These are phyloP conservation scores for Dryocosmus kuriphilus DNA, from an alignment of 2,888 invertebrate genomes.

Conservation along the genomic window DNA sequence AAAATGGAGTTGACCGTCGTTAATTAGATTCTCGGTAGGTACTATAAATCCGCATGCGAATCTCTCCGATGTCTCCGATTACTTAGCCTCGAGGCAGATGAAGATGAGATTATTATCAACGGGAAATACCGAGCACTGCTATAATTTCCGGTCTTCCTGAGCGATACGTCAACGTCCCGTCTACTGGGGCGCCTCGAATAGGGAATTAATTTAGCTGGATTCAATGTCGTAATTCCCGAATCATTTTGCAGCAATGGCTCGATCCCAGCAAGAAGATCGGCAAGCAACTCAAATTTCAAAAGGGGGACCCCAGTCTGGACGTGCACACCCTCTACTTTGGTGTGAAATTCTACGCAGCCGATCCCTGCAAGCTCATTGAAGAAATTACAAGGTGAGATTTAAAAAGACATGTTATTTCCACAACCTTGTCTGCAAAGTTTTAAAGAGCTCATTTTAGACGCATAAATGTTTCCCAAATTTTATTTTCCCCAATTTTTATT, in stretches of 20 bases:
- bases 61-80: slow-evolving; percentile 47
- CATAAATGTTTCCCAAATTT: too few relatives aligned
- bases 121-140: slow-evolving; percentile 64
- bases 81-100: slow-evolving; percentile 45
- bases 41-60: slow-evolving; percentile 55
- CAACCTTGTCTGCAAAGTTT: not conserved
- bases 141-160: slow-evolving; percentile 70
- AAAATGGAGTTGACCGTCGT: slow-evolving; percentile 50
- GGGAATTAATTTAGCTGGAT: slow-evolving; percentile 60
- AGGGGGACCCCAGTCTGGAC: slow-evolving; percentile 79
- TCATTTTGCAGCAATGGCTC: slow-evolving; percentile 90
- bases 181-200: slow-evolving; percentile 50
- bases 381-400: slow-evolving; percentile 92
- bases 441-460: too few relatives aligned
- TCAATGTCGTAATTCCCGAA: slow-evolving; percentile 24
- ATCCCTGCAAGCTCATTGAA: slow-evolving; percentile 96
- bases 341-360: slow-evolving; percentile 97
- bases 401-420: not conserved
- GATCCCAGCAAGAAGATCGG: slow-evolving; percentile 93
- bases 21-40: slow-evolving; percentile 53
- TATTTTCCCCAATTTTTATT: too few relatives aligned
- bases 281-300: slow-evolving; percentile 87
- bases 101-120: slow-evolving; percentile 65
- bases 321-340: slow-evolving; percentile 96
- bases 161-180: slow-evolving; percentile 49